A percentile compares a stretch with the other conserved stretches of the same genome.
phyloP scores from a whole-genome alignment of 2,888 invertebrate genomes.

The Phragmatobia fuliginosa region DNA sequence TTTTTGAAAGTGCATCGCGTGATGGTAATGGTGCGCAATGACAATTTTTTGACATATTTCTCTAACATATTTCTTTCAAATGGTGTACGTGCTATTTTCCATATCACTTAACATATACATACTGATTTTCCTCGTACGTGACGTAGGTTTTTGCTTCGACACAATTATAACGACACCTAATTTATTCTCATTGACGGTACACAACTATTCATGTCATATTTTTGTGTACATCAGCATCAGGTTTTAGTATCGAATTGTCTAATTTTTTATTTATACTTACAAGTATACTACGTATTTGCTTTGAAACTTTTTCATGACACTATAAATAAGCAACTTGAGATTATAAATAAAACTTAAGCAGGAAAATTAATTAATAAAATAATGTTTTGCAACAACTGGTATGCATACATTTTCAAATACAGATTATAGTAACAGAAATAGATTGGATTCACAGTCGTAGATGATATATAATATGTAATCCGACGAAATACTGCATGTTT shows the following conservation, averaged over 20 bases:
- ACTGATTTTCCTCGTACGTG: neutral
- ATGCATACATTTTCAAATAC: too few relatives aligned
- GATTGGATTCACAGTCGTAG: neutral
- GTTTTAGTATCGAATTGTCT: neutral
- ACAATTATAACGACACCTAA: neutral
- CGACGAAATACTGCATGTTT: neutral
- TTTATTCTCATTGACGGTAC: neutral
- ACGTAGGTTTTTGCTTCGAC: neutral
- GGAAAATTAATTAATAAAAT: neutral
- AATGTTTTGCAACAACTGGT: neutral
- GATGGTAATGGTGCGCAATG: neutral
- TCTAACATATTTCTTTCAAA: neutral
- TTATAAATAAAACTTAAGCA: neutral
- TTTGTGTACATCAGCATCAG: neutral
- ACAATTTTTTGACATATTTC: neutral
- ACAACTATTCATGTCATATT: neutral
- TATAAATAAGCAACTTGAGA: too few relatives aligned
- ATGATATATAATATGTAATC: neutral
- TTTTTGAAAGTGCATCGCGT: neutral
- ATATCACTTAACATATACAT: neutral
- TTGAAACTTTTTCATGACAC: too few relatives aligned
- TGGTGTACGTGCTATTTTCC: neutral
- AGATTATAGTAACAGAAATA: neutral
- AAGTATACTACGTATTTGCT: too few relatives aligned
- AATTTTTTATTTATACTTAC: too few relatives aligned